These are phyloP conservation scores for Xestoiulus laeticollis DNA, from an alignment of 2,888 invertebrate species.

Conservation along the genomic window DNA sequence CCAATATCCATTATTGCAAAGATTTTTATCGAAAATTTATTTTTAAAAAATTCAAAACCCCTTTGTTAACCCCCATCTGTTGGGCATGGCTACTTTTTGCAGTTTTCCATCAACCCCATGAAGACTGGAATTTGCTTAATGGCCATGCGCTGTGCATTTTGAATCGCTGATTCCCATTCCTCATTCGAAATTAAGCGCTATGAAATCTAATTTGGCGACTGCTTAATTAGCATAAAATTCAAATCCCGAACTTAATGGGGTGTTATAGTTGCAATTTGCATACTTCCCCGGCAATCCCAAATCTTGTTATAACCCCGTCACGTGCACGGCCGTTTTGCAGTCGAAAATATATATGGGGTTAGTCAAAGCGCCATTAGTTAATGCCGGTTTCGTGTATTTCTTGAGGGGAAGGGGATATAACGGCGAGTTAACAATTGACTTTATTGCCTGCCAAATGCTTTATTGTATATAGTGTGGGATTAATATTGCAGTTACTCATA, in stretches of 20 bases:
- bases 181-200: slow-evolving; percentile 24
- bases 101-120: background rate
- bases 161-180: slow-evolving; percentile 1
- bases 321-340: background rate
- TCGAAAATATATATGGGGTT: background rate
- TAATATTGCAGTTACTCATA: background rate
- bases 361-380: background rate
- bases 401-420: background rate
- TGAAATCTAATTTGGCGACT: slow-evolving; percentile 29
- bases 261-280: slow-evolving; percentile 14
- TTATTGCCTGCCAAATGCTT: slow-evolving; percentile 7
- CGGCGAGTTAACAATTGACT: background rate
- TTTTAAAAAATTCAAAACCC: too few relatives aligned
- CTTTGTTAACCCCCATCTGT: background rate
- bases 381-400: background rate
- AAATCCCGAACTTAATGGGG: slow-evolving; percentile 34
- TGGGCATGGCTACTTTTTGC: background rate
- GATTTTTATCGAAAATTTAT: too few relatives aligned
- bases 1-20: too few relatives aligned
- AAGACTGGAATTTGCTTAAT: background rate
- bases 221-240: slow-evolving; percentile 37
- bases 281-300: slow-evolving; percentile 7
- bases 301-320: slow-evolving; percentile 6
- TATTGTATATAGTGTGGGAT: background rate
- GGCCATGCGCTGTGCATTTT: background rate